Evolutionary conservation across 2,888 invertebrate species (phyloP), one percentile per base, ranked within the genome.

Genomic region (Drosophila mercatorum): DNA sequence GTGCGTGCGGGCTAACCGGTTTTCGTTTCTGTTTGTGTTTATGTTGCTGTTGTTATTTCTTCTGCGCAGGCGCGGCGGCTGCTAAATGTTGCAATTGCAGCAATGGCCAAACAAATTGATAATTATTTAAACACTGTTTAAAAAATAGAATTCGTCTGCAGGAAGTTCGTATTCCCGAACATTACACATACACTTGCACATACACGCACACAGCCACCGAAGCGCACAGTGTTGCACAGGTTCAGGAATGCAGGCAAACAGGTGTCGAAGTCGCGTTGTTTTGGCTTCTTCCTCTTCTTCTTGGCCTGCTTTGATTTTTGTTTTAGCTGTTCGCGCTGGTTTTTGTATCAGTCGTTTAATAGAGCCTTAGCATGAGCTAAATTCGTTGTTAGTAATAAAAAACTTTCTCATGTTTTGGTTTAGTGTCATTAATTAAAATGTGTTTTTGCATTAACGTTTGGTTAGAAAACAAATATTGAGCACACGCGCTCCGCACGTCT

Each of bases 241-340:
- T 73, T 67, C 70, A 73, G 77, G 75, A 85, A 85, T 85, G 79
- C 72, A 77, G 71, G 75, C 65, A 69, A 83, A 88, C 83, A 88
- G 84, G 84, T 84, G 84, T 72, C 64, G 73, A 61, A 63, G 82
- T 75, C 53, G 59, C 71, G 68, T 68, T 81, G 75, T 68, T 68
- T 71, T 76, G 70, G 73, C 83, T 76, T 65, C 71, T 65, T 57
- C 83, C 72, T 65, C 71, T 66, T 57, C 80, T 76, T 63, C 71
- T 61, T 58, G 68, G 69, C 46, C 69, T 57, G 69, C 17, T 76
- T 78, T 62, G 59, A 53, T 36, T 64, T 61, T 43, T 64, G 12
- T 14, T 22, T 51, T 38, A 67, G 14, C n/a, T 22, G 53, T 41
- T 58, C 63, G 53, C 58, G 41, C 31, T 44, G 28, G 17, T 68